Conservation (phyloP, 2,113 vertebrate genomes). For the Vulpes ferrilata region DNA sequence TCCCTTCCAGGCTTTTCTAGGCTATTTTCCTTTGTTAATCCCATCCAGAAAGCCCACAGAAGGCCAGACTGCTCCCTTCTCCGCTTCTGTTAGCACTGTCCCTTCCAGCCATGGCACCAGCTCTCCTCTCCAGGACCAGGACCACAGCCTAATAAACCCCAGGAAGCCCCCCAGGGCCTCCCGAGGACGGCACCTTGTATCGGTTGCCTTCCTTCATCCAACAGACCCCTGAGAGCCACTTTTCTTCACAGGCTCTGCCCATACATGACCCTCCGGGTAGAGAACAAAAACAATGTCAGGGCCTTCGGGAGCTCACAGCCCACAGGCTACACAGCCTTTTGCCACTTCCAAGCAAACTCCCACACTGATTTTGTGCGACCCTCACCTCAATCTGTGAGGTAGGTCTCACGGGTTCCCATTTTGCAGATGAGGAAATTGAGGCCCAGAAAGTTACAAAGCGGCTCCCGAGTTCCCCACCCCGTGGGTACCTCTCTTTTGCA, state of each 20-base stretch:
- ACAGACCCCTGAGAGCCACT: background rate
- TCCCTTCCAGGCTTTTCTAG: background rate
- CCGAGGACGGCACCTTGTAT: background rate
- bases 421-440: background rate
- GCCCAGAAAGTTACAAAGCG: background rate
- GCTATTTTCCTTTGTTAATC: background rate
- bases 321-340: background rate
- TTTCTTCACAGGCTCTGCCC: background rate
- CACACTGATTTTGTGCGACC: background rate
- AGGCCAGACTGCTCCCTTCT: background rate
- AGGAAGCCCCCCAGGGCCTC: background rate
- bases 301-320: background rate
- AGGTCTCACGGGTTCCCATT: background rate
- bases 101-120: background rate
- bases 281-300: background rate
- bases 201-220: background rate
- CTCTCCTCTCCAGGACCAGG: background rate
- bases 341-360: background rate
- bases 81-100: background rate
- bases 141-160: background rate
- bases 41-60: background rate
- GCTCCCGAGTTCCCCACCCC: background rate
- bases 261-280: background rate
- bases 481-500: background rate
- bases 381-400: background rate